These are phyloP conservation scores for Indri indri DNA, from an alignment of 2,113 vertebrate genomes.

Conservation along the genomic window DNA sequence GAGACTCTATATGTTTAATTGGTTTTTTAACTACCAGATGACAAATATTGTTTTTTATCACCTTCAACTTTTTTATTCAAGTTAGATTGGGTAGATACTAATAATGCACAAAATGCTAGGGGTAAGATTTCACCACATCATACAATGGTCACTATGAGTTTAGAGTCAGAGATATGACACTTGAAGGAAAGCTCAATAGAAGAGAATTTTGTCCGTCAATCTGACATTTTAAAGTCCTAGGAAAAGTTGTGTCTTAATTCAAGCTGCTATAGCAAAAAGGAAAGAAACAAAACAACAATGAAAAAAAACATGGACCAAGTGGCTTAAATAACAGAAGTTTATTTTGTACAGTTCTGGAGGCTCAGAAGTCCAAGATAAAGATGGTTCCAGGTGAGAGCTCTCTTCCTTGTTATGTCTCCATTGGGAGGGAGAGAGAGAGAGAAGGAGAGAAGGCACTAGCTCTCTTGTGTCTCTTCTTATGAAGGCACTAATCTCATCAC, in stretches of 20 bases:
- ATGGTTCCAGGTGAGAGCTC: background rate
- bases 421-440: background rate
- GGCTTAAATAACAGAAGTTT: background rate
- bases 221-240: background rate
- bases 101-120: background rate
- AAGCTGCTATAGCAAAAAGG: background rate
- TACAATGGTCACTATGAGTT: background rate
- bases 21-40: fast-evolving
- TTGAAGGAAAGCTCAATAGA: background rate
- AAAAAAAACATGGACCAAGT: background rate
- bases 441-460: too few relatives aligned
- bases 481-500: background rate
- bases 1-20: background rate
- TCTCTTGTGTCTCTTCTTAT: background rate
- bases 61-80: background rate
- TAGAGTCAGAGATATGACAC: background rate
- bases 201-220: too few relatives aligned
- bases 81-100: background rate
- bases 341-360: too few relatives aligned
- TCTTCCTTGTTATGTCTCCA: background rate
- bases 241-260: background rate
- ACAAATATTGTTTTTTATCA: background rate
- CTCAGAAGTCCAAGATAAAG: background rate
- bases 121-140: background rate
- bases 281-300: background rate